Base-by-base conservation (phyloP, 2,113 vertebrate species). In the Phrynosoma platyrhinos region DNA sequence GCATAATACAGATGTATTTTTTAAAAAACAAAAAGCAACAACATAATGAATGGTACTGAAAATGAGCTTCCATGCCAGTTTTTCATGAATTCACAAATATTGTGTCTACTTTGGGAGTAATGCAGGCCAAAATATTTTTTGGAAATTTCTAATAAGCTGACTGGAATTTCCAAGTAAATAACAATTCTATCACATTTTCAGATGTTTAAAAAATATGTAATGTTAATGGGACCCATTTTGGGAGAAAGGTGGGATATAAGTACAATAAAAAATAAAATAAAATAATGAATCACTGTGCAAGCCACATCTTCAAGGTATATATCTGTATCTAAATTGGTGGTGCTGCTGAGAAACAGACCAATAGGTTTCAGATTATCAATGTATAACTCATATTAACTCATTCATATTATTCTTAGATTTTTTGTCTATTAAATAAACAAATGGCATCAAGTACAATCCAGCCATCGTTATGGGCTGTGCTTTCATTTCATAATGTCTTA, bases 401-500 rank as follows among this genome's bases (percentile, higher is more conserved):
- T 93, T 95, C 9, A 30, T 91, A 89, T 91, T 52, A 93, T 90
- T 83, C 91, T 82, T 89, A 30, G 85, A 91, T 93, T 92, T 32
- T 87, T 64, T 83, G 79, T 93, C 72, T 92, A 9, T 36, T 89
- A 86, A 79, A 47, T 92, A 94, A 94, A 93, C 78, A 93, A 69
- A 88, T 74, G 88, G 21, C 83, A 90, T 91, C 30, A 90, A 86
- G 78, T 83, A 82, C 78, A 90, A 94, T 82, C 75, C 58, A 87
- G 83, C 25, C 64, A 90, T 95, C 90, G 27, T 52, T 90, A 89
- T 92, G 92, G 82, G 86, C 82, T 88, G 36, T 84, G 90, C 74
- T 92, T 94, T 94, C 85, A 69, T 94, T 95, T 95, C 91, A 90
- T n/a, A 77, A 94, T 91, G 78, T 90, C 80, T 94, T 95, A 91